Percentiles rank a stretch among this genome's conserved stretches.
These are phyloP conservation scores for Stenodera caucasica DNA, from an alignment of 2,888 invertebrate species.

Conservation along the genomic window DNA sequence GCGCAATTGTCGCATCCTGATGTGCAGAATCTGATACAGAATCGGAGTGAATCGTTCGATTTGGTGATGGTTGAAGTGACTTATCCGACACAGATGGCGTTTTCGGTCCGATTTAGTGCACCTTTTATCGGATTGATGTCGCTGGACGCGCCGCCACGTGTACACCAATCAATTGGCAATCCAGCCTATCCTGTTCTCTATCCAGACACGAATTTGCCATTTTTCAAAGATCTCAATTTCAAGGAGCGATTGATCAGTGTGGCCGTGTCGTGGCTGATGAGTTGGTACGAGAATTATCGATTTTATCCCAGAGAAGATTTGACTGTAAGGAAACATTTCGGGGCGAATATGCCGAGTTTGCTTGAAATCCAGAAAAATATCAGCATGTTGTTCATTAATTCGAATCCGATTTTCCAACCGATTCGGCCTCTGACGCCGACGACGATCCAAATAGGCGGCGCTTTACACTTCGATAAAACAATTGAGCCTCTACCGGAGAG, in stretches of 20 bases:
- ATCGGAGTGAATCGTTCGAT: conserved; percentile 45
- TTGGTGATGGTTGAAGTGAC: conserved; percentile 47
- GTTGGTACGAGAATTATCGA: conserved; percentile 9
- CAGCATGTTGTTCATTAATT: conserved; percentile 47
- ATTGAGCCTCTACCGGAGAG: conserved; percentile 35
- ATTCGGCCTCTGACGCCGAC: conserved; percentile 45
- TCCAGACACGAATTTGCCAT: conserved; percentile 43
- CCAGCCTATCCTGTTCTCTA: conserved; percentile 47
- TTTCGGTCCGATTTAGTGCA: conserved; percentile 45
- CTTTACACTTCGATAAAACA: conserved; percentile 39
- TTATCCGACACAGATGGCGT: conserved; percentile 40
- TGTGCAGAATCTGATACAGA: conserved; percentile 45
- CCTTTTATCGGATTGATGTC: conserved; percentile 50
- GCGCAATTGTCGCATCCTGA: conserved; percentile 36
- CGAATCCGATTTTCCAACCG: conserved; percentile 45
- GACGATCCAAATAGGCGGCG: conserved; percentile 46
- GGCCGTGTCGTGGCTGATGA: conserved; percentile 13
- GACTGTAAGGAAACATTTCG: conserved; percentile 42
- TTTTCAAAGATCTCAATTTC: conserved; percentile 39
- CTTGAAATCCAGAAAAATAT: conserved; percentile 41
- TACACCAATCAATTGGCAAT: conserved; percentile 46
- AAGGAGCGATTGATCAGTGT: conserved; percentile 40
- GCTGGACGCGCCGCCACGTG: conserved; percentile 40
- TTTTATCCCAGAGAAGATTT: conserved; percentile 29
- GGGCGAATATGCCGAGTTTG: conserved; percentile 39